These are phyloP conservation scores for Cervus canadensis DNA, from an alignment of 2,113 vertebrate species.

Conservation along the genomic window DNA sequence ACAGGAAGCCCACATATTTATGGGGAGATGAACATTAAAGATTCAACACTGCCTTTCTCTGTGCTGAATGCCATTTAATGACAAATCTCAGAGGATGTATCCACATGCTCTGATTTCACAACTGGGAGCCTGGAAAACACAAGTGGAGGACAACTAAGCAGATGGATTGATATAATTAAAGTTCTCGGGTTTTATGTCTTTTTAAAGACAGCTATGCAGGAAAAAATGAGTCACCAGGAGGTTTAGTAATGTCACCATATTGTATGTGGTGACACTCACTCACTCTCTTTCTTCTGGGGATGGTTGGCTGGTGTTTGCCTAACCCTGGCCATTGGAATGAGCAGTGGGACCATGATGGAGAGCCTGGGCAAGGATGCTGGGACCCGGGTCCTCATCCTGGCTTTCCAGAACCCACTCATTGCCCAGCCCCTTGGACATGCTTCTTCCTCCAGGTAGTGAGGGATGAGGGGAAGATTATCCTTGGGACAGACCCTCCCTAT, in stretches of 20 bases:
- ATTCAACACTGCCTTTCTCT: conserved; percentile 51
- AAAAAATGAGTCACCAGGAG: conserved; percentile 27
- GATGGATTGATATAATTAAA: conserved; percentile 65
- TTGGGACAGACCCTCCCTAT: not conserved
- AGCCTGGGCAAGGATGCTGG: not conserved
- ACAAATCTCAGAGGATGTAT: conserved; percentile 58
- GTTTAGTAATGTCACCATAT: not conserved
- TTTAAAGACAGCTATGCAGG: conserved; percentile 8
- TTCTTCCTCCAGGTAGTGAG: not conserved
- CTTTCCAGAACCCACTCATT: not conserved
- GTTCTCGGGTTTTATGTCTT: conserved; percentile 5
- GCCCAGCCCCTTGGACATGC: not conserved
- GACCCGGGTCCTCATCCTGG: not conserved
- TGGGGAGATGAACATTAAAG: conserved; percentile 59
- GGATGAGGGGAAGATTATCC: not conserved
- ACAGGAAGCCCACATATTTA: not conserved
- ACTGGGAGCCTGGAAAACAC: conserved; percentile 29
- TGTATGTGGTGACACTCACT: not conserved
- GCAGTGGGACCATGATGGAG: not conserved
- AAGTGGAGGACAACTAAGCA: conserved; percentile 26
- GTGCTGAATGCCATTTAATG: conserved; percentile 55
- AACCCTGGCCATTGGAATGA: not conserved
- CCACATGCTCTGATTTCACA: conserved; percentile 42
- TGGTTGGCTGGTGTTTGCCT: not conserved
- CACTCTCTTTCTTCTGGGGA: not conserved